These are phyloP conservation scores for Varanus komodoensis DNA, from an alignment of 2,113 vertebrate genomes.

Conservation along the genomic window DNA sequence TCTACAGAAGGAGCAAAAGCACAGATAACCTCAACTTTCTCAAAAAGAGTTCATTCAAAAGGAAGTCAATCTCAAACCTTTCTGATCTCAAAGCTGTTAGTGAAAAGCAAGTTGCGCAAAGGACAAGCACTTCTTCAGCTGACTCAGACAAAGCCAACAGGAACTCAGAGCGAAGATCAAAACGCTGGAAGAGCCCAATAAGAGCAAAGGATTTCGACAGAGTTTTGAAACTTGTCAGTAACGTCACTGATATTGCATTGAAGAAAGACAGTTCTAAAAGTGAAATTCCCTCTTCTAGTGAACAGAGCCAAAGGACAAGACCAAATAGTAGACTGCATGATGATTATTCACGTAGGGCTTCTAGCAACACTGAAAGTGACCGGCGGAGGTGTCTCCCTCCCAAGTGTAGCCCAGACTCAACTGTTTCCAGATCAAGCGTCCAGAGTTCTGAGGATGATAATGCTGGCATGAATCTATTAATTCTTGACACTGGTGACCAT, in stretches of 20 bases:
- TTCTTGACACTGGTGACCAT: slow-evolving; percentile 40
- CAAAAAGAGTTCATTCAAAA: slow-evolving; percentile 85
- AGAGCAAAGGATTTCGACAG: slow-evolving; percentile 83
- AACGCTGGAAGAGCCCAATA: slow-evolving; percentile 79
- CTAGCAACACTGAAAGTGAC: slow-evolving; percentile 77
- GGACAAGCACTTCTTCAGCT: slow-evolving; percentile 81
- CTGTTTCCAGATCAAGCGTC: slow-evolving; percentile 3
- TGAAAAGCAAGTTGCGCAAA: slow-evolving; percentile 69
- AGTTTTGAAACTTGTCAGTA: slow-evolving; percentile 87
- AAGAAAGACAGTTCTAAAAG: slow-evolving; percentile 72
- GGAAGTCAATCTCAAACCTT: slow-evolving; percentile 82
- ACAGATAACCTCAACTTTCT: slow-evolving; percentile 88
- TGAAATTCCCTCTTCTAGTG: neutral
- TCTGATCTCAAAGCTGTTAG: slow-evolving; percentile 63
- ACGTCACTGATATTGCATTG: slow-evolving; percentile 82
- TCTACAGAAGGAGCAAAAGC: slow-evolving; percentile 88
- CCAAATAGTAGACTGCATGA: slow-evolving; percentile 87
- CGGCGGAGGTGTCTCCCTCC: slow-evolving; percentile 75
- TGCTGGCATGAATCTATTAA: slow-evolving; percentile 26
- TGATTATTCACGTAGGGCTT: slow-evolving; percentile 90
- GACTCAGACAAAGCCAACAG: slow-evolving; percentile 71
- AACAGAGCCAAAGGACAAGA: slow-evolving; percentile 59
- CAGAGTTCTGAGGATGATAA: slow-evolving; percentile 41
- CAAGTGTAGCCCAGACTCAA: slow-evolving; percentile 47
- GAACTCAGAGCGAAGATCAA: slow-evolving; percentile 69